Percentiles rank a stretch among this genome's conserved stretches.
These are phyloP conservation scores for Drosophila cracens DNA, from an alignment of 2,888 invertebrate species.

Conservation along the genomic window DNA sequence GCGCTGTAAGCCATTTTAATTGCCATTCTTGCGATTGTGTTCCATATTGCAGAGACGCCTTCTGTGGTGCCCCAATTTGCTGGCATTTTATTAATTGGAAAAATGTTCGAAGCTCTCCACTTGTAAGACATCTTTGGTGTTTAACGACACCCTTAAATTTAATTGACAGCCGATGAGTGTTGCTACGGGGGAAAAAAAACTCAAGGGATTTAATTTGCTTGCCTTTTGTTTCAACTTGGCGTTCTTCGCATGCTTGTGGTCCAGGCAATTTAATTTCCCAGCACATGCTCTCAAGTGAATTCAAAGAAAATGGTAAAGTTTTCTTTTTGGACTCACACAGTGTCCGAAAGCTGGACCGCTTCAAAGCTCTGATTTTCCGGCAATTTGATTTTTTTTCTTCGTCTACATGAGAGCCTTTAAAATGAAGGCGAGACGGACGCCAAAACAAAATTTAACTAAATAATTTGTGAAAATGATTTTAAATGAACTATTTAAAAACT, in stretches of 20 bases:
- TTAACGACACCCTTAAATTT: neutral
- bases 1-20: slow-evolving; percentile 58
- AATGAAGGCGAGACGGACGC: slow-evolving; percentile 28
- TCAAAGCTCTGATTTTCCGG: slow-evolving; percentile 27
- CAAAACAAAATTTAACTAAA: slow-evolving; percentile 7
- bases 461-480: slow-evolving; percentile 7
- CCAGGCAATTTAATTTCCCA: slow-evolving; percentile 42
- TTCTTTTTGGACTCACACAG: slow-evolving; percentile 11
- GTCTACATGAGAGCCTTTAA: slow-evolving; percentile 35
- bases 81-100: slow-evolving; percentile 64
- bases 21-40: slow-evolving; percentile 40
- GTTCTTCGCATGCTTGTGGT: slow-evolving; percentile 21
- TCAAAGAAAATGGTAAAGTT: slow-evolving; percentile 39
- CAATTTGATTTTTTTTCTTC: slow-evolving; percentile 44
- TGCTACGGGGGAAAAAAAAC: neutral
- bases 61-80: slow-evolving; percentile 27
- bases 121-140: slow-evolving; percentile 16
- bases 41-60: slow-evolving; percentile 27
- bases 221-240: slow-evolving; percentile 25
- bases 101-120: slow-evolving; percentile 28
- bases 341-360: neutral
- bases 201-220: slow-evolving; percentile 39
- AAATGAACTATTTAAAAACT: neutral
- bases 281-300: slow-evolving; percentile 20
- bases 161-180: slow-evolving; percentile 51